These are phyloP conservation scores for Pantherophis guttatus DNA, from an alignment of 2,113 vertebrate species.

Conservation along the genomic window DNA sequence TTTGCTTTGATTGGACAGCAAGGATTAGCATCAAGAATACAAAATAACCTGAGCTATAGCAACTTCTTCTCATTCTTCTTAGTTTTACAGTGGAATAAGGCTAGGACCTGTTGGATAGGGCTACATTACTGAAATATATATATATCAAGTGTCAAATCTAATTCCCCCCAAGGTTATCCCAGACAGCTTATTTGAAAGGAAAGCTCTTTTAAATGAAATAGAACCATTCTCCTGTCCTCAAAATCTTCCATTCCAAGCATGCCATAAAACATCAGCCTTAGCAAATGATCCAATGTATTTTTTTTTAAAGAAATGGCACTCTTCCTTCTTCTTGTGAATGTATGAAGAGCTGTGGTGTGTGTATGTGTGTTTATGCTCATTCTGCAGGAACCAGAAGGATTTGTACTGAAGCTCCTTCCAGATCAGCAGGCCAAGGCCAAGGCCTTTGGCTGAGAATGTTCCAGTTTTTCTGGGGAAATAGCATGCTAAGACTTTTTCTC, in stretches of 20 bases:
- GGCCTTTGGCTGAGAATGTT: background rate
- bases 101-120: background rate
- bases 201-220: background rate
- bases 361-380: background rate
- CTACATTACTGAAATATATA: background rate
- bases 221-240: background rate
- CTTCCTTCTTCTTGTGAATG: background rate
- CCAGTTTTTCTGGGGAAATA: background rate
- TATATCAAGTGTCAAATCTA: background rate
- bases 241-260: background rate
- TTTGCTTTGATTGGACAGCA: background rate
- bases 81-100: background rate
- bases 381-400: background rate
- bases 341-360: background rate
- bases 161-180: background rate
- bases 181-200: background rate
- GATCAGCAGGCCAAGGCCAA: background rate
- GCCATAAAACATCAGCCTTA: background rate
- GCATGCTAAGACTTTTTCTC: slow-evolving; percentile 15
- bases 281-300: background rate
- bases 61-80: background rate
- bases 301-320: background rate
- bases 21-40: background rate
- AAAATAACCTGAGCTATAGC: background rate
- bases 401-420: background rate